Evolutionary conservation across 2,888 invertebrate genomes (phyloP).

Genomic region (Thereva unica): DNA sequence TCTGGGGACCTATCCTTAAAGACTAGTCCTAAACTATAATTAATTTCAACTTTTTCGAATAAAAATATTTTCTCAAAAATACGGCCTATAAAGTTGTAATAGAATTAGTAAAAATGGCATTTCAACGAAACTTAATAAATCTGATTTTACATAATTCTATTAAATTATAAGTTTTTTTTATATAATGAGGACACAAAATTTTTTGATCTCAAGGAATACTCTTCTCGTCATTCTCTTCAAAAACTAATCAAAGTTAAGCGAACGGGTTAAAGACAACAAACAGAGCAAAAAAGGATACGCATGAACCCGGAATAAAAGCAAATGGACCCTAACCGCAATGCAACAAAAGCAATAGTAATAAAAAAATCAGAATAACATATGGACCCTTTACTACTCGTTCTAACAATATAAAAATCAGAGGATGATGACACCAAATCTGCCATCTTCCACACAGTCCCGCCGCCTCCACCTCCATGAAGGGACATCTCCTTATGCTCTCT

Average conservation of each 20-base stretch:
- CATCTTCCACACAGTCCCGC: constrained; percentile 11
- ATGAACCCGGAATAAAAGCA: background rate
- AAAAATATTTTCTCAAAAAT: too few species aligned
- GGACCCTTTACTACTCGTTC: constrained; percentile 2
- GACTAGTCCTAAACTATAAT: too few species aligned
- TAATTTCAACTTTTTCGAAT: too few species aligned
- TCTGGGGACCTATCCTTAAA: too few species aligned
- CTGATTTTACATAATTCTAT: background rate
- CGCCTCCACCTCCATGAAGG: constrained; percentile 4
- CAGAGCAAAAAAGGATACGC: background rate
- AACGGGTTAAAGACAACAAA: constrained; percentile 2
- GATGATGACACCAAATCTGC: constrained; percentile 26
- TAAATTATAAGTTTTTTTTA: background rate
- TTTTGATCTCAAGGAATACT: background rate
- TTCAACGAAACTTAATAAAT: too few species aligned
- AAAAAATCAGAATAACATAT: constrained; percentile 25
- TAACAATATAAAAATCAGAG: constrained; percentile 31
- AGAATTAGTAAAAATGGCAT: background rate
- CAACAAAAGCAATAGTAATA: constrained; percentile 3
- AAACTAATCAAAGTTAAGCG: constrained; percentile 1
- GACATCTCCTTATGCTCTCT: constrained; percentile 32
- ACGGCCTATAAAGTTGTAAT: too few species aligned
- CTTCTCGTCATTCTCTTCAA: background rate
- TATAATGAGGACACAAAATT: too few species aligned
- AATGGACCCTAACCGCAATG: constrained; percentile 6